phyloP scores from a whole-genome alignment of 2,797 vertebrate genomes.

The Pseudomugil tenellus region DNA sequence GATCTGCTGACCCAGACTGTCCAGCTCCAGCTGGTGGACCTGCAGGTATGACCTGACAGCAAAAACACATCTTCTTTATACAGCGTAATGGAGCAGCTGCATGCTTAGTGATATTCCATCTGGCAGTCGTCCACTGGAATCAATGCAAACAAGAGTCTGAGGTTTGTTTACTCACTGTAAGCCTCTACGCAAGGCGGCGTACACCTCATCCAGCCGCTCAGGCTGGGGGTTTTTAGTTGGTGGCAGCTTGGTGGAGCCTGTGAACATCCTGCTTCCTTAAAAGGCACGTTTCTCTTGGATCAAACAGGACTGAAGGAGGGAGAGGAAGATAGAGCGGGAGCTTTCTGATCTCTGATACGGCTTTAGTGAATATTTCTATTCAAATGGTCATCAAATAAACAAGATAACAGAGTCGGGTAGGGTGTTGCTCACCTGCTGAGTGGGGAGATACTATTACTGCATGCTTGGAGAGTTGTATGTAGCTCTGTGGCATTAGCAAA shows the following conservation, averaged over 20 bases:
- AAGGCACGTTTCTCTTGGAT: slow-evolving; percentile 85
- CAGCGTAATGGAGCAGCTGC: slow-evolving; percentile 6
- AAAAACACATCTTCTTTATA: slow-evolving; percentile 7
- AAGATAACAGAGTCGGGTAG: not conserved
- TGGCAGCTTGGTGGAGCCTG: slow-evolving; percentile 90
- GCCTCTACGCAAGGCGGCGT: slow-evolving; percentile 89
- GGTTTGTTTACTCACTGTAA: slow-evolving; percentile 86
- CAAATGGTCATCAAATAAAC: slow-evolving; percentile 5
- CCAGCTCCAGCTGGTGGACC: slow-evolving; percentile 92
- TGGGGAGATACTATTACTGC: slow-evolving; percentile 79
- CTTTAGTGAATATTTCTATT: slow-evolving; percentile 6
- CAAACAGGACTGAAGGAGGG: slow-evolving; percentile 65
- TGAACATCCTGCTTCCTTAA: slow-evolving; percentile 95
- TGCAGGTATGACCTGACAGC: slow-evolving; percentile 89
- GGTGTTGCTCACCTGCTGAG: slow-evolving; percentile 74
- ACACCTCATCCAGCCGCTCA: slow-evolving; percentile 91
- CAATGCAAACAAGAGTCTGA: slow-evolving; percentile 24
- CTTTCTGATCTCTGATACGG: slow-evolving; percentile 41
- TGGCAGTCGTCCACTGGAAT: slow-evolving; percentile 18
- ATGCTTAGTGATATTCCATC: slow-evolving; percentile 18
- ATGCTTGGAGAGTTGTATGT: slow-evolving; percentile 57
- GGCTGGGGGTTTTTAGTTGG: slow-evolving; percentile 92
- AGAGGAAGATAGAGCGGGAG: slow-evolving; percentile 21
- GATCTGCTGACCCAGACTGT: slow-evolving; percentile 91
- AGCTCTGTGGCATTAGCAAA: slow-evolving; percentile 58